A percentile compares a stretch with the other conserved stretches of the same genome.
These are phyloP conservation scores for Liparis tanakae DNA, from an alignment of 2,797 vertebrate genomes.

Conservation along the genomic window DNA sequence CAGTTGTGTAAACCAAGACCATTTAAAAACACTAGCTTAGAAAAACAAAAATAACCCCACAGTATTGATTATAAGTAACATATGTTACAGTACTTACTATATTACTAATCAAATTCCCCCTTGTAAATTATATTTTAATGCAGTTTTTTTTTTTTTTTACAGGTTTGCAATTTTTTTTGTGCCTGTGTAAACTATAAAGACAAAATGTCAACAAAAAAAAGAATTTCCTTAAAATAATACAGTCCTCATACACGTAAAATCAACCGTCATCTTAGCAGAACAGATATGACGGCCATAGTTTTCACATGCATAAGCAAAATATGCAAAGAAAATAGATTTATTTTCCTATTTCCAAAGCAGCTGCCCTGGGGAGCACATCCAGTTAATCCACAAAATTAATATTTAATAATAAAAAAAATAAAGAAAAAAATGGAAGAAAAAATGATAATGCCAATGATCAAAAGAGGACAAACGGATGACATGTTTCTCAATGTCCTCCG, in stretches of 20 bases:
- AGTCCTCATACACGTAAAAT: slow-evolving; percentile 34
- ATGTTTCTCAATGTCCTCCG: slow-evolving; percentile 21
- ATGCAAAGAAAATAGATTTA: slow-evolving; percentile 46
- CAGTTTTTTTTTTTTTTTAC: slow-evolving; percentile 19
- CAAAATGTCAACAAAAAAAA: slow-evolving; percentile 30
- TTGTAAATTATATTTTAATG: slow-evolving; percentile 14
- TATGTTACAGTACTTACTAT: slow-evolving; percentile 42
- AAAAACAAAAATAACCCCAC: slow-evolving; percentile 65
- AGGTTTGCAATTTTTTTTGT: slow-evolving; percentile 32
- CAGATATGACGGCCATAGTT: slow-evolving; percentile 20
- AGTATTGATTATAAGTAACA: slow-evolving; percentile 52
- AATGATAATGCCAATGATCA: slow-evolving; percentile 2
- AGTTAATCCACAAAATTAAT: slow-evolving; percentile 37
- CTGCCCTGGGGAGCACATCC: slow-evolving; percentile 54
- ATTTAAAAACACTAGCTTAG: slow-evolving; percentile 67
- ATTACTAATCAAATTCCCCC: slow-evolving; percentile 51
- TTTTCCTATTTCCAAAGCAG: slow-evolving; percentile 31
- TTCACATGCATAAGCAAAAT: slow-evolving; percentile 54
- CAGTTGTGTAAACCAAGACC: slow-evolving; percentile 74
- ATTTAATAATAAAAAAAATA: slow-evolving; percentile 20
- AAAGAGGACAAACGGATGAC: slow-evolving; percentile 24
- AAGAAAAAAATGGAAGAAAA: slow-evolving; percentile 11
- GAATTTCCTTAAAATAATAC: slow-evolving; percentile 33
- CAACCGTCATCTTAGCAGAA: slow-evolving; percentile 28
- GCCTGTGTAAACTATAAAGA: slow-evolving; percentile 48